Evolutionary conservation across 2,113 vertebrate genomes (phyloP).

Genomic region (Eudorcas thomsonii): DNA sequence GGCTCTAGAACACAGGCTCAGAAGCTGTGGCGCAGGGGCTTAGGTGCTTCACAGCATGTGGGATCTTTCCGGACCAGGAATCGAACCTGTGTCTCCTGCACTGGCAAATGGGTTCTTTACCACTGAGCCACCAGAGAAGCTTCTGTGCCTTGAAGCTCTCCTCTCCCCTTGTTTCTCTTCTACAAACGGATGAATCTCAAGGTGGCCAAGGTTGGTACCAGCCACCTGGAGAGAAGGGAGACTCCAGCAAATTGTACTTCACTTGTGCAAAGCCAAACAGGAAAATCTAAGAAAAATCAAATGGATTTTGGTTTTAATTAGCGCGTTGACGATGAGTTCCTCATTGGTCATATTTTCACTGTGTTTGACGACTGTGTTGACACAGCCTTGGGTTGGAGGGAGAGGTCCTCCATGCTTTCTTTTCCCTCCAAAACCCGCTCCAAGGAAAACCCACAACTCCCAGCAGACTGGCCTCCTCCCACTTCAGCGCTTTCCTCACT

Average conservation of each 20-base stretch:
- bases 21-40: neutral
- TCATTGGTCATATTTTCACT: neutral
- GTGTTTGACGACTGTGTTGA: neutral
- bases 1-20: neutral
- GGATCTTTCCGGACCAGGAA: neutral
- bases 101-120: neutral
- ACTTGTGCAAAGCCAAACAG: neutral
- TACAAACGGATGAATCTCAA: neutral
- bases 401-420: neutral
- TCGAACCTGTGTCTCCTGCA: neutral
- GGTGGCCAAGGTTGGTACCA: fast-evolving
- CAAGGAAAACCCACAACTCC: neutral
- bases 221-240: neutral
- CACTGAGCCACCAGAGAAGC: neutral
- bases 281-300: slow-evolving; percentile 16
- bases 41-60: neutral
- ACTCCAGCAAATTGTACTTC: neutral
- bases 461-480: neutral
- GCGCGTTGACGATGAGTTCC: neutral
- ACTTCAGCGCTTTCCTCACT: neutral
- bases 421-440: neutral
- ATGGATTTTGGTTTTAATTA: neutral
- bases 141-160: neutral
- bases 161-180: neutral
- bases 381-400: neutral